These are phyloP conservation scores for Dryomyza anilis DNA, from an alignment of 2,888 invertebrate species.

Conservation along the genomic window DNA sequence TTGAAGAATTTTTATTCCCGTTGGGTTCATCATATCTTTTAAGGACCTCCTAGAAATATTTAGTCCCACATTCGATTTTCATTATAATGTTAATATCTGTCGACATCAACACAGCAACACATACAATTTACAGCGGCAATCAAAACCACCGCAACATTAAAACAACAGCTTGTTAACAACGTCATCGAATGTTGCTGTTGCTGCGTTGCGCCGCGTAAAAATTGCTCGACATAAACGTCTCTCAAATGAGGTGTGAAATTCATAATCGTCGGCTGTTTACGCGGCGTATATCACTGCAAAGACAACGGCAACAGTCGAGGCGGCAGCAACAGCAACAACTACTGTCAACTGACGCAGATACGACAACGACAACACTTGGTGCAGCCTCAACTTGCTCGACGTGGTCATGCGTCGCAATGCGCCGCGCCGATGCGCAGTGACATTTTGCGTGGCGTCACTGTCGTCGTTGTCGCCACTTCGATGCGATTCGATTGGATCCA, in stretches of 20 bases:
- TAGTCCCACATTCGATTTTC: too few species aligned
- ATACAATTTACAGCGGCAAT: too few species aligned
- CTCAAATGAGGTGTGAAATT: constrained; percentile 29
- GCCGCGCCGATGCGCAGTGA: constrained; percentile 23
- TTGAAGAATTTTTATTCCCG: too few species aligned
- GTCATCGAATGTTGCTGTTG: too few species aligned
- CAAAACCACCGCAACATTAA: too few species aligned
- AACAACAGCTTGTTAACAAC: constrained; percentile 10
- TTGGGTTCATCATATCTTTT: too few species aligned
- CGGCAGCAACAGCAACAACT: constrained; percentile 13
- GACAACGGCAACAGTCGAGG: not conserved
- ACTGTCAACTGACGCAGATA: not conserved
- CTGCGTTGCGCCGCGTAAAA: constrained; percentile 6
- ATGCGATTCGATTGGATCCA: not conserved
- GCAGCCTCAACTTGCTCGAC: not conserved
- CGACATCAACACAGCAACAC: too few species aligned
- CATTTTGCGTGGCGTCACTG: constrained; percentile 14
- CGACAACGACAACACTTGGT: not conserved
- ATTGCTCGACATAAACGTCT: constrained; percentile 15
- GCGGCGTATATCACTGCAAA: not conserved
- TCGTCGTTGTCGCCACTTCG: not conserved
- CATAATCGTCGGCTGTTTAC: constrained; percentile 15
- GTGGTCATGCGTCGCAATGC: constrained; percentile 1
- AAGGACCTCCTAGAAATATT: too few species aligned
- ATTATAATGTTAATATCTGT: too few species aligned